These are phyloP conservation scores for Potamarius usumacintae DNA, from an alignment of 2,113 vertebrate genomes.

Conservation along the genomic window DNA sequence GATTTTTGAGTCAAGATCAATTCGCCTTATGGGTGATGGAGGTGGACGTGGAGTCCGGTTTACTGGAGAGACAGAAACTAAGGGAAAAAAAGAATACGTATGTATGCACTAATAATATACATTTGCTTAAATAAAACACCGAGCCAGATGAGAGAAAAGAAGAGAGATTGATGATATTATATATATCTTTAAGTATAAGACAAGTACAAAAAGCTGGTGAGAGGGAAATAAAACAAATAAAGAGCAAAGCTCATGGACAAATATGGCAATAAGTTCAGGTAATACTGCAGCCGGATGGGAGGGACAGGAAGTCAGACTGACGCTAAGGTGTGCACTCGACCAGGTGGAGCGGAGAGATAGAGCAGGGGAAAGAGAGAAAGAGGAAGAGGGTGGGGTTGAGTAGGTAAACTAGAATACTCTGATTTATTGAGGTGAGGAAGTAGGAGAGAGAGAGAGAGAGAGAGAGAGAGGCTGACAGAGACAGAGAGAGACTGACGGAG, in stretches of 20 bases:
- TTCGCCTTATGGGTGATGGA: neutral
- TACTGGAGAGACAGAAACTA: neutral
- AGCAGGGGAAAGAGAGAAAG: slow-evolving; percentile 22
- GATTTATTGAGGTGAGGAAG: neutral
- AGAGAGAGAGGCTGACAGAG: neutral
- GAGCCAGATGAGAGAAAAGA: neutral
- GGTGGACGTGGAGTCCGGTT: neutral
- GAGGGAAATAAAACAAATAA: neutral
- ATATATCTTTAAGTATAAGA: neutral
- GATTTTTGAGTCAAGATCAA: neutral
- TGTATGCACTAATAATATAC: neutral
- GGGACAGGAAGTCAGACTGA: slow-evolving; percentile 50
- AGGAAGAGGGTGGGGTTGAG: slow-evolving; percentile 45
- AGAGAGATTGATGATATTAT: neutral
- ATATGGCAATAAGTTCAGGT: slow-evolving; percentile 42
- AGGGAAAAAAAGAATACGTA: neutral
- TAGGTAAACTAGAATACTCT: neutral
- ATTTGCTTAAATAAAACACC: neutral
- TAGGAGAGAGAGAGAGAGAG: neutral
- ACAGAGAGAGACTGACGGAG: neutral
- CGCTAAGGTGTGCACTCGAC: slow-evolving; percentile 30
- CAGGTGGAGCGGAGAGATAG: slow-evolving; percentile 32
- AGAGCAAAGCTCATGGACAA: slow-evolving; percentile 38
- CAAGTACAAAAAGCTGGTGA: neutral
- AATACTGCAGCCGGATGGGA: slow-evolving; percentile 44